Base-by-base conservation (phyloP, 2,113 vertebrate species). In the Peucedramus taeniatus region DNA sequence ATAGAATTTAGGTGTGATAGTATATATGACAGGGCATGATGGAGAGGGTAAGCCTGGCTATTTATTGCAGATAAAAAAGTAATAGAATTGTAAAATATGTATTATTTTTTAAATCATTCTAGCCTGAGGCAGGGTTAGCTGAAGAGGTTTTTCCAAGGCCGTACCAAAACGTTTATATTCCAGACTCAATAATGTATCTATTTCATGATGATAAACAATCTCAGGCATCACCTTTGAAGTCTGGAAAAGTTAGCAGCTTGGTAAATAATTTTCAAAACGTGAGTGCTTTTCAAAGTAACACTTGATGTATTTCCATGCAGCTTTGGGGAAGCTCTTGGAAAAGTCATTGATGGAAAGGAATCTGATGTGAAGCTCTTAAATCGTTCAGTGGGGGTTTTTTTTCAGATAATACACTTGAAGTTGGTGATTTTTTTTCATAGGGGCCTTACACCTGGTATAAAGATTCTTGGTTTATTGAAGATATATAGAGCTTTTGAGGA, bases 31-130 rank as follows among this genome's bases (percentile, higher is more conserved):
- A 45, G 72, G 26, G 26, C 22, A 13, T 60, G 89, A 89, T 1
- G 4, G 47, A 94, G 70, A 88, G 22, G 53, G 47, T 83, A 89
- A 87, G 63, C 57, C 70, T 74, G 66, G 42, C 35, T 95, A 88
- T 92, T 93, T 95, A 50, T 53, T 33, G 39, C 30, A 68, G 92
- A 86, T 94, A 81, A 95, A 92, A 92, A 83, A 78, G 71, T 83
- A 87, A 94, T 13, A 63, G 85, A 92, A 86, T 81, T 88, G 79
- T 70, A 95, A 95, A 93, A 80, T 63, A 86, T 70, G 51, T 51
- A 40, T 87, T 81, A 91, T 65, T 90, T 94, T 93, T 77, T 21
- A 76, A 90, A 77, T 51, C 64, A 51, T 66, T 91, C 68, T 66
- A 90, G 85, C 90, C 83, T 9, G 40, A 92, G 96, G 93, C 93